Base-by-base conservation (phyloP, 2,113 vertebrate species). In the Salvelinus namaycush region DNA sequence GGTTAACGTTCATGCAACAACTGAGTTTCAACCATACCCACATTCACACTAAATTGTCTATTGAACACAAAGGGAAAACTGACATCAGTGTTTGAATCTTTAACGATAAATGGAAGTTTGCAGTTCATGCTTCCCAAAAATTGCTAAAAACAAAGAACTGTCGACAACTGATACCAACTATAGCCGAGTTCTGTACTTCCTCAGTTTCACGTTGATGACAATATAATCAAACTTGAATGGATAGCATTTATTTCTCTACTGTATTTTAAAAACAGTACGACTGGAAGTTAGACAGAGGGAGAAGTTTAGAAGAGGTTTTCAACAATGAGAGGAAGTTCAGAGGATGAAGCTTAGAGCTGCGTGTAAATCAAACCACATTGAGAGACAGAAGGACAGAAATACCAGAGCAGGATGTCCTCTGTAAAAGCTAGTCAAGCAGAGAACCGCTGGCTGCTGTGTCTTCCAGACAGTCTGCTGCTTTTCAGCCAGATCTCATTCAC, bases 341-440 rank as follows among this genome's bases (percentile, higher is more conserved):
- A 89, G 74, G 87, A 87, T 54, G 75, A 66, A 29, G 39, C 22
- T 9, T 69, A 31, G 13, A 62, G 48, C 76, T 73, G 18, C 57
- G 16, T 62, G 65, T 49, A 66, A 64, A 70, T 68, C 79, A 66
- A 64, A 70, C 72, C 81, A 77, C 83, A 70, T 20, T 64, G 70
- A 78, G 7, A 78, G 16, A 34, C 34, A 75, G 79, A 80, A 85
- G 85, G 83, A 81, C 79, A 84, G 78, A 81, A 77, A 70, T 68
- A 6, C 62, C 73, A 70, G 89, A 86, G 90, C 91, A 92, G 92
- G 89, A 92, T 89, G 80, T 90, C 86, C 83, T 89, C 75, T 68
- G 73, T 62, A 48, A 18, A 68, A 85, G 74, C 48, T 75, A 90
- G 80, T 83, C 87, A 84, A 78, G 89, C 89, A 86, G 67, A 91